Conservation (phyloP, 2,113 vertebrate genomes). For the Astatoreochromis straeleni region DNA sequence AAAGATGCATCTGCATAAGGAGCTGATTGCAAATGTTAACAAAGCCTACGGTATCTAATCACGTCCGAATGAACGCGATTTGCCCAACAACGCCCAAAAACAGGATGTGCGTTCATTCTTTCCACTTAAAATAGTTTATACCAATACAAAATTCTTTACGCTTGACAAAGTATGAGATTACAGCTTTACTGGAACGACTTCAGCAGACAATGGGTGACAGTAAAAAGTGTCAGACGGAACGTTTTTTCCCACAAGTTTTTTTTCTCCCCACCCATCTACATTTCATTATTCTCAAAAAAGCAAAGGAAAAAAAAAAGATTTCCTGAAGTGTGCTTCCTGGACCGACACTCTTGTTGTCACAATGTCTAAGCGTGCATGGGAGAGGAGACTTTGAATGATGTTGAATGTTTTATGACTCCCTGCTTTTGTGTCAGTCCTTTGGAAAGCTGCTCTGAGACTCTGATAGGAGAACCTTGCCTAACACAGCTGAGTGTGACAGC, state of each 20-base stretch:
- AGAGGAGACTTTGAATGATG: slow-evolving; percentile 67
- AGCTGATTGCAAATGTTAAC: background rate
- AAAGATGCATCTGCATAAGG: background rate
- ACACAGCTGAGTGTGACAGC: slow-evolving; percentile 6
- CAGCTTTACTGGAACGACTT: background rate
- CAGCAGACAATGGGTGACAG: slow-evolving; percentile 23
- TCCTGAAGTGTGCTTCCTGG: slow-evolving; percentile 60
- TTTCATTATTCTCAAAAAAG: slow-evolving; percentile 20
- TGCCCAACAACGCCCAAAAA: background rate
- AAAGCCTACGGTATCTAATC: background rate
- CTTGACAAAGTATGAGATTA: background rate
- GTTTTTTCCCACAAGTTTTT: slow-evolving; percentile 14
- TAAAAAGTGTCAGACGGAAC: slow-evolving; percentile 14
- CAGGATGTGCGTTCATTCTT: background rate
- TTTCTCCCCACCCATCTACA: background rate
- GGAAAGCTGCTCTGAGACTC: slow-evolving; percentile 26
- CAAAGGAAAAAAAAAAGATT: background rate
- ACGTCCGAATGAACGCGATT: background rate
- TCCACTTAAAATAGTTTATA: background rate
- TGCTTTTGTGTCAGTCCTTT: slow-evolving; percentile 58
- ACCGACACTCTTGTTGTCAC: slow-evolving; percentile 58
- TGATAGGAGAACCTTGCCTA: slow-evolving; percentile 14
- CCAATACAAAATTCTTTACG: background rate
- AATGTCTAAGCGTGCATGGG: slow-evolving; percentile 59
- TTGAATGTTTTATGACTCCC: slow-evolving; percentile 75